A percentile compares a stretch with the other conserved stretches of the same genome.
Conservation (phyloP, 1,140 invertebrate species). For the Doryteuthis pealeii region DNA sequence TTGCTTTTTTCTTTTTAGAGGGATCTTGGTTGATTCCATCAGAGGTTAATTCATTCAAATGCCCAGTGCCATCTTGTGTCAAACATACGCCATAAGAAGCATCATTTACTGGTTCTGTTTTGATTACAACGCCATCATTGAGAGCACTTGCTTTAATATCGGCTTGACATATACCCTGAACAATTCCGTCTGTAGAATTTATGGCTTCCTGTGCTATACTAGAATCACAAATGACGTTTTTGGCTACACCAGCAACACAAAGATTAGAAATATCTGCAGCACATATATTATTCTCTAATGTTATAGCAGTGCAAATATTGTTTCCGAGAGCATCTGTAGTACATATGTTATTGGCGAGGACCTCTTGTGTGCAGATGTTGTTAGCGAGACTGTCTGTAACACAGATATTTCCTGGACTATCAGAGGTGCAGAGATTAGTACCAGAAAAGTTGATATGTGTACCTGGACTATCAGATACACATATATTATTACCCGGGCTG, state of each 20-base stretch:
- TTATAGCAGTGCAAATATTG: not conserved
- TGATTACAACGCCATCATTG: not conserved
- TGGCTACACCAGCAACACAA: not conserved
- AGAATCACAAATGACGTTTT: not conserved
- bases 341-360: constrained; percentile 2
- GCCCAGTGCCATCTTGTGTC: not conserved
- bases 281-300: not conserved
- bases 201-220: not conserved
- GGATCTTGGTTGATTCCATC: not conserved
- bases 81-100: not conserved
- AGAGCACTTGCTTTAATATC: not conserved
- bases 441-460: constrained; percentile 1
- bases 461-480: constrained; percentile 1
- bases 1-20: not conserved
- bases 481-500: not conserved
- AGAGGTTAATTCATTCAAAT: not conserved
- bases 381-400: not conserved
- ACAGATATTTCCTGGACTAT: not conserved
- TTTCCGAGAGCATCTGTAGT: not conserved
- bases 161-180: not conserved
- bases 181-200: not conserved
- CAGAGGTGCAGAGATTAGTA: not conserved
- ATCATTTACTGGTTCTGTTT: not conserved
- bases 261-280: not conserved
- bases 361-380: constrained; percentile 1